These are phyloP conservation scores for Montipora sp. DNA, from an alignment of 64 coral and sea anemone species.

Conservation along the genomic window DNA sequence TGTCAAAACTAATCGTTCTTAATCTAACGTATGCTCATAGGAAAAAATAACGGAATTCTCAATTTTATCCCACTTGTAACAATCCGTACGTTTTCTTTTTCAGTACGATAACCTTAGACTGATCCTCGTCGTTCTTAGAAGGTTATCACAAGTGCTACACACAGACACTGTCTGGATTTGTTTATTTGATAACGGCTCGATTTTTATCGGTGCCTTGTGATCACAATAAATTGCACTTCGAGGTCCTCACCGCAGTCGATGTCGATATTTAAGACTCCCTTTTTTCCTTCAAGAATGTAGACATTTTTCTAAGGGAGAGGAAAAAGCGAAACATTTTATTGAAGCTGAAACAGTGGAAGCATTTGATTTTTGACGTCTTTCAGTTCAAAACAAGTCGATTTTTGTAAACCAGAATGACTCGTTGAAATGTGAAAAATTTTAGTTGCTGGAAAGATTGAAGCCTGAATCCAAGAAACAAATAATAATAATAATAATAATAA, in stretches of 20 bases:
- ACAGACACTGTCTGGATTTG: background rate
- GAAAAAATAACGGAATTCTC: background rate
- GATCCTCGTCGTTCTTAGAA: background rate
- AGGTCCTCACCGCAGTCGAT: background rate
- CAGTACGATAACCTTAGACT: background rate
- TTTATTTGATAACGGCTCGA: background rate
- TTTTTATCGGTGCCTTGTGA: background rate
- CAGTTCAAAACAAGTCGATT: too few relatives aligned
- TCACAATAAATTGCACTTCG: background rate
- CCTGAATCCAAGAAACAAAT: too few relatives aligned
- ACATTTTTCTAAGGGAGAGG: too few relatives aligned
- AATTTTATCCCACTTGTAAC: background rate
- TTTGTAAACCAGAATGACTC: too few relatives aligned
- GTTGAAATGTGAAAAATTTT: too few relatives aligned
- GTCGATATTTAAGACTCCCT: too few relatives aligned
- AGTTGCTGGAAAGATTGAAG: too few relatives aligned
- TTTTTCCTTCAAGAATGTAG: too few relatives aligned
- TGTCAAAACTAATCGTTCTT: background rate
- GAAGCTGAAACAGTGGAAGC: too few relatives aligned
- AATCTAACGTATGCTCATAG: background rate
- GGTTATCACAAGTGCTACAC: background rate
- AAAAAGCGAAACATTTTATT: too few relatives aligned
- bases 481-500: too few relatives aligned
- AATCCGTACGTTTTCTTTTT: background rate
- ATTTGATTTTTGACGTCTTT: too few relatives aligned